These are phyloP conservation scores for Octonoba sinensis DNA, from an alignment of 2,888 invertebrate species.

Conservation along the genomic window DNA sequence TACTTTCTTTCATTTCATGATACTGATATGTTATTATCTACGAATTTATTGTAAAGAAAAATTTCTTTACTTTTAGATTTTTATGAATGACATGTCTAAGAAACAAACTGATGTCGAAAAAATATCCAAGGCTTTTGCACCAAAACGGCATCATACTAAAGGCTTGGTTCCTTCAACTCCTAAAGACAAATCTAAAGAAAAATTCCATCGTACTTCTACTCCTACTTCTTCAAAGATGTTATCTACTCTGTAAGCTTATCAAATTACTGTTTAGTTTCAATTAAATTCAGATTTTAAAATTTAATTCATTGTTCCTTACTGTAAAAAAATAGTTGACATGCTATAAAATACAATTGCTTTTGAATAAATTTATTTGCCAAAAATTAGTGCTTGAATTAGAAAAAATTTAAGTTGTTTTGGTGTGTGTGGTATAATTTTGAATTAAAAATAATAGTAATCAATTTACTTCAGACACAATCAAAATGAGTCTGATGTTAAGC, in stretches of 20 bases:
- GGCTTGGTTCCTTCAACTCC: slow-evolving; percentile 22
- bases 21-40: neutral
- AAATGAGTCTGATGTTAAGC: slow-evolving; percentile 68
- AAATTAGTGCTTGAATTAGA: too few species aligned
- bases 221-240: slow-evolving; percentile 43
- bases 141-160: slow-evolving; percentile 76
- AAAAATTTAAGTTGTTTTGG: neutral
- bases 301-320: too few species aligned
- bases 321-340: too few species aligned
- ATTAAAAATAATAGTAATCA: too few species aligned
- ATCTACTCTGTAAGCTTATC: slow-evolving; percentile 44
- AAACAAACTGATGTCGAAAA: slow-evolving; percentile 94
- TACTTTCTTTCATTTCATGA: neutral
- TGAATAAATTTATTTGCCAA: too few species aligned
- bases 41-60: too few species aligned
- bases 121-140: slow-evolving; percentile 82
- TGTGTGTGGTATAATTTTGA: neutral
- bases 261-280: too few species aligned
- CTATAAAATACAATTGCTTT: too few species aligned
- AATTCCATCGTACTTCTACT: slow-evolving; percentile 31
- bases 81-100: slow-evolving; percentile 95
- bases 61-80: slow-evolving; percentile 73
- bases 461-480: slow-evolving; percentile 16
- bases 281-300: too few species aligned
- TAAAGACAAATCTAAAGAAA: slow-evolving; percentile 45